Base-by-base conservation (phyloP, 2,797 vertebrate genomes). In the Parauchenoglanis ngamensis region DNA sequence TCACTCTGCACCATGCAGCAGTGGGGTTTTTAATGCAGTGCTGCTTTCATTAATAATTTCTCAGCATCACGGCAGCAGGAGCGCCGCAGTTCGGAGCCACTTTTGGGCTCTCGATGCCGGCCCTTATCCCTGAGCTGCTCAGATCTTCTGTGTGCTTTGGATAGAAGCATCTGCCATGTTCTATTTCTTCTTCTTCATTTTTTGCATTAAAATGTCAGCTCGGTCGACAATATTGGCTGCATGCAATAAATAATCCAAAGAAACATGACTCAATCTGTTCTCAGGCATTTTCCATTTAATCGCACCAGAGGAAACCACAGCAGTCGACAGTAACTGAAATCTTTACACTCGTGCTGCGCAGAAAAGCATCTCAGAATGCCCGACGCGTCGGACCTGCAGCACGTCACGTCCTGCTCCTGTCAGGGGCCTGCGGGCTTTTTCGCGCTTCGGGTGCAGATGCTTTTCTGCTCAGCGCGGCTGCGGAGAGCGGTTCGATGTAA, bases 41-140 rank as follows among this genome's bases (percentile, higher is more conserved):
- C 11, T 46, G 67, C 46, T n/a, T 59, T 73, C 52, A 73, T 84
- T 73, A 57, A 72, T 84, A 84, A 73, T 84, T 72, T n/a, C 73
- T 72, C 35, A 73, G 67, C 68, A 59, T 57, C 7, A n/a, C 46
- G 54, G 73, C 67, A 87, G 79, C 49, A 52, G 44, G n/a, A 67
- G 28, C 82, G 59, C 73, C 76, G 87, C 86, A 88, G 65, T 83
- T 87, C 76, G 86, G 72, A 79, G 76, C 77, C 78, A 68, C 54
- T 52, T 49, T 49, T 19, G 5, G 61, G 56, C 35, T 25, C 56
- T 78, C 28, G 2, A 19, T 11, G 35, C 13, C 19, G 61, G 44
- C 61, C 61, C 44, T 82, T 49, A 28, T 28, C 80, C 59, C 59
- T 28, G 59, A 49, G 40, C 25, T 19, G 61, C 40, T 49, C 78